These are phyloP conservation scores for Verasper variegatus DNA, from an alignment of 2,113 vertebrate genomes.

Conservation along the genomic window DNA sequence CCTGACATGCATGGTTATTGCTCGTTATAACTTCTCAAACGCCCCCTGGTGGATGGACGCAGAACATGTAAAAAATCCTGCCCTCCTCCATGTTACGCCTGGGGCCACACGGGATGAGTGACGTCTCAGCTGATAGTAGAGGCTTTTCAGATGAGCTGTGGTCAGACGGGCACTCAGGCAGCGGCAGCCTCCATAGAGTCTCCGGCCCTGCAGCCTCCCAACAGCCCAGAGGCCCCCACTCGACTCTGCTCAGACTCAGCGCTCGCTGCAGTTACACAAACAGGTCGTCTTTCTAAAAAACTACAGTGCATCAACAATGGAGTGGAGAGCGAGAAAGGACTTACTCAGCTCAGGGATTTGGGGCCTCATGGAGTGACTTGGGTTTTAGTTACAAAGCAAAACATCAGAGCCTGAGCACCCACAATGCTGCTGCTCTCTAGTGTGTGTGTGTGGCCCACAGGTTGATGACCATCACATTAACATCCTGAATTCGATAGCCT, in stretches of 20 bases:
- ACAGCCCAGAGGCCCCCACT: conserved; percentile 39
- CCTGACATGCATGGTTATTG: too few species aligned
- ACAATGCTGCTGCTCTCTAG: conserved; percentile 41
- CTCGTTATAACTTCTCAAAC: too few species aligned
- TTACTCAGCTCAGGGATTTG: conserved; percentile 67
- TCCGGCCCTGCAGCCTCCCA: conserved; percentile 8
- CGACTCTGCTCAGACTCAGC: conserved; percentile 65
- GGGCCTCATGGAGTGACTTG: conserved; percentile 61
- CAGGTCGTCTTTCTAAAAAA: conserved; percentile 72
- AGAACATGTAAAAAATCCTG: too few species aligned
- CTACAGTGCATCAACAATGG: conserved; percentile 71
- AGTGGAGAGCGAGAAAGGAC: conserved; percentile 55
- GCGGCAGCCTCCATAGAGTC: conserved; percentile 30
- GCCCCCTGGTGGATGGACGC: too few species aligned
- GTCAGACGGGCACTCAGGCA: conserved; percentile 23
- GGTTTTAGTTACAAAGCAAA: conserved; percentile 80
- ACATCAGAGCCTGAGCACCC: conserved; percentile 60
- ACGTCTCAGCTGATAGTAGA: conserved; percentile 45
- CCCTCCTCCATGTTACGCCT: too few species aligned
- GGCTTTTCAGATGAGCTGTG: conserved; percentile 54
- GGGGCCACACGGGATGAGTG: background rate
- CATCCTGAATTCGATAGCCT: conserved; percentile 63
- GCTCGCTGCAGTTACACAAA: conserved; percentile 73
- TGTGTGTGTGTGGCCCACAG: conserved; percentile 49
- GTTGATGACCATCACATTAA: conserved; percentile 67